phyloP scores from a whole-genome alignment of 2,113 vertebrate genomes.

The Macquaria ambigua region DNA sequence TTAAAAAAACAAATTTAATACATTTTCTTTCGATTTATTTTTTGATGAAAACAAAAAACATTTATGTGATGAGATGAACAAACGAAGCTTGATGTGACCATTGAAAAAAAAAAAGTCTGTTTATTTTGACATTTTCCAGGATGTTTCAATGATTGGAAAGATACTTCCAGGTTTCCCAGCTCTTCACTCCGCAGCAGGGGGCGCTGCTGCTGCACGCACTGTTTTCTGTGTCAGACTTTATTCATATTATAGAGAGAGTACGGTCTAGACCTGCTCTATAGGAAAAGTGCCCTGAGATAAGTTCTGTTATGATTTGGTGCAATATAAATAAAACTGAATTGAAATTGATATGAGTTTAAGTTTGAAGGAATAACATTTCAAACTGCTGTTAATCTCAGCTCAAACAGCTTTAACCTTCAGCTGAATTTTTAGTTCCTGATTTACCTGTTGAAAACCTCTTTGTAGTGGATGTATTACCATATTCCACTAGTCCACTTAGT shows the following conservation, averaged over 20 bases:
- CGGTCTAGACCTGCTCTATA: too few species aligned
- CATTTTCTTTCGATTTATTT: neutral
- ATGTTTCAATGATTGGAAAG: neutral
- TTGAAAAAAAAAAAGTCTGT: neutral
- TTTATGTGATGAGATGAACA: too few species aligned
- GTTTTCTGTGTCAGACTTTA: too few species aligned
- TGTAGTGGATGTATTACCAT: neutral
- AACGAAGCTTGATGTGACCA: too few species aligned
- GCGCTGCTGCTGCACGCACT: constrained; percentile 33
- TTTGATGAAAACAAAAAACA: neutral
- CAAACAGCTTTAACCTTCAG: neutral
- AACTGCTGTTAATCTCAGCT: neutral
- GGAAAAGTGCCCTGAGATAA: too few species aligned
- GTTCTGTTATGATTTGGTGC: too few species aligned
- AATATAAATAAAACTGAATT: too few species aligned
- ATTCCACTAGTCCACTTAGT: neutral
- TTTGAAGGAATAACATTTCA: neutral
- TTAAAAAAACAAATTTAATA: neutral
- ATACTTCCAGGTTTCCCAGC: neutral
- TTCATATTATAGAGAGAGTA: too few species aligned
- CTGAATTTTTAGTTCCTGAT: too few species aligned
- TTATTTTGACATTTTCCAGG: neutral
- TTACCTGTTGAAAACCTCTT: neutral
- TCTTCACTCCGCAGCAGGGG: constrained; percentile 36
- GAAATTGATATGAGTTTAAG: too few species aligned